These are phyloP conservation scores for Cyrtodaria siliqua DNA, from an alignment of 2,888 invertebrate genomes.

Conservation along the genomic window DNA sequence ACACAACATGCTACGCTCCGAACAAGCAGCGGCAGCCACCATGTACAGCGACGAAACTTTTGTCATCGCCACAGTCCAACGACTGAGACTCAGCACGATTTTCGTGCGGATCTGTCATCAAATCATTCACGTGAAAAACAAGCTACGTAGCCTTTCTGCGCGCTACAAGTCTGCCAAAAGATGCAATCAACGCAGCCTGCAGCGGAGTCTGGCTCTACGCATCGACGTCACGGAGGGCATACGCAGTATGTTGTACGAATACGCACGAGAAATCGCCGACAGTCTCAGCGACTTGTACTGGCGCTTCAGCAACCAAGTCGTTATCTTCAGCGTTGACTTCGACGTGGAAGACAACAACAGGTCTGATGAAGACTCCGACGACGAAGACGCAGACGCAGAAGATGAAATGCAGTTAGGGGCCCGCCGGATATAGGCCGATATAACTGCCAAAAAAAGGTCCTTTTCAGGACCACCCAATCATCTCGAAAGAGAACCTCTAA, in stretches of 20 bases:
- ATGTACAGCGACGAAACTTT: too few species aligned
- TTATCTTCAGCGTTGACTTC: constrained; percentile 44
- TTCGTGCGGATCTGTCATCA: constrained; percentile 27
- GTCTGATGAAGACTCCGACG: constrained; percentile 27
- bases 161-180: constrained; percentile 32
- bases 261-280: constrained; percentile 51
- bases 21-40: too few species aligned
- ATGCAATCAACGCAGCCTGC: constrained; percentile 3
- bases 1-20: too few species aligned
- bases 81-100: constrained; percentile 19
- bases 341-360: constrained; percentile 50
- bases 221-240: constrained; percentile 59
- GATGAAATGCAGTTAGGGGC: background rate
- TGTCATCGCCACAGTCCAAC: background rate
- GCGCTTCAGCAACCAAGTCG: constrained; percentile 26
- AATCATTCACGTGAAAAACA: constrained; percentile 35
- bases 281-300: constrained; percentile 44
- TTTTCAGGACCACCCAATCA: constrained; percentile 51
- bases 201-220: constrained; percentile 37
- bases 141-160: constrained; percentile 31
- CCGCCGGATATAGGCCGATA: constrained; percentile 9
- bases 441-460: too few species aligned
- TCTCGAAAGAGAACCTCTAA: constrained; percentile 3
- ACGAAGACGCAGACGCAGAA: constrained; percentile 29
- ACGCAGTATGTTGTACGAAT: constrained; percentile 43